Evolutionary conservation across 1,140 invertebrate genomes (phyloP).

Genomic region (Trichonephila clavata): DNA sequence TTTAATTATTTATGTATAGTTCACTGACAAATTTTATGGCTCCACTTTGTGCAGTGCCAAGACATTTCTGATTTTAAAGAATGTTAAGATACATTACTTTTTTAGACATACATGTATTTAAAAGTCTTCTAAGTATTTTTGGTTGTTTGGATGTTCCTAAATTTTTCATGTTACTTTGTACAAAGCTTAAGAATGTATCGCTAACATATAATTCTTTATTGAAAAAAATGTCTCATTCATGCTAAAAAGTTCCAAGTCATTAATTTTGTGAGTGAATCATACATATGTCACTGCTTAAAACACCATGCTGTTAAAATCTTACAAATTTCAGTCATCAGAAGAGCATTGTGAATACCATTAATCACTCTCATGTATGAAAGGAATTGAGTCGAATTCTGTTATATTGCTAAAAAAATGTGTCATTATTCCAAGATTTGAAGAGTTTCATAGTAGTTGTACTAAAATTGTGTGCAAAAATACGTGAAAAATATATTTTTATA

Average conservation of each 20-base stretch:
- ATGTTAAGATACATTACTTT: neutral
- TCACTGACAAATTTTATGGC: neutral
- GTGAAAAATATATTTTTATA: constrained; percentile 70
- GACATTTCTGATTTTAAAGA: neutral
- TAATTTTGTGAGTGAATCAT: neutral
- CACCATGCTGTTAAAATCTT: neutral
- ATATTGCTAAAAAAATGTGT: neutral
- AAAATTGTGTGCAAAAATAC: constrained; percentile 27
- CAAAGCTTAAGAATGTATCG: neutral
- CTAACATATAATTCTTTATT: too few species aligned
- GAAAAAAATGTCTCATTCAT: neutral
- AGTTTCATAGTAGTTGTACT: constrained; percentile 13
- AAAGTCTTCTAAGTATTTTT: neutral
- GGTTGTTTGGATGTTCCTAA: neutral
- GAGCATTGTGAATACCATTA: constrained; percentile 64
- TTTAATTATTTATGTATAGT: neutral
- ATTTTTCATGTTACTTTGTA: neutral
- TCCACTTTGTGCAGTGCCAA: neutral
- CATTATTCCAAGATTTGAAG: constrained; percentile 32
- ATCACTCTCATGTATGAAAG: neutral
- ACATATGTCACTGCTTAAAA: neutral
- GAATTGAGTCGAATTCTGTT: neutral
- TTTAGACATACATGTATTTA: neutral
- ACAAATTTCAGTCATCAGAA: constrained; percentile 15
- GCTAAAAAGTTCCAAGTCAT: neutral